Evolutionary conservation across 2,113 vertebrate species (phyloP), one percentile per base, ranked within the genome.

Genomic region (Opisthocomus hoazin): DNA sequence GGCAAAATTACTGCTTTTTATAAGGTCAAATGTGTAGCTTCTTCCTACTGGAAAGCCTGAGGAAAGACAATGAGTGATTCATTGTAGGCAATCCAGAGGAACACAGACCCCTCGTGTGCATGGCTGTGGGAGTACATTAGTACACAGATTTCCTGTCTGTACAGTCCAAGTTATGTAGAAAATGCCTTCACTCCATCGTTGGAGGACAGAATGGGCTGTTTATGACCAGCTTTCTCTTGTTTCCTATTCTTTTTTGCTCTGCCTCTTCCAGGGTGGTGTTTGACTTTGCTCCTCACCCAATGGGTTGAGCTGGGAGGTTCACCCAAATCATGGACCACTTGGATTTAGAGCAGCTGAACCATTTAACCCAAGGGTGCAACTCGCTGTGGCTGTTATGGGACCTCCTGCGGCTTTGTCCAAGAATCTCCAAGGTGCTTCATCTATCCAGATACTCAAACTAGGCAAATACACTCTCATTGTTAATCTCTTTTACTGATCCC

Each of bases 11-110:
- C 10, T 82, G 70, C 73, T 86, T 96, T 96, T 96, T 70, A 65
- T 86, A 94, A 95, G 95, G 96, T 96, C 89, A 95, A 53, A 95
- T 85, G 86, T 94, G 94, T 90, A 95, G 96, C 87, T 94, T 94
- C 94, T 96, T 95, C 96, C 95, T 96, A 71, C 89, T 92, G 93
- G 93, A 95, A 95, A 80, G 89, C 84, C 66, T 80, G 77, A 70
- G 88, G 84, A 94, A 75, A 75, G 77, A 96, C 92, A 96, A 74
- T 91, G 89, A 63, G 57, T 94, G 83, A 93, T 95, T 96, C 92
- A 92, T 73, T 84, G 88, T 76, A 71, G 94, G 69, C 92, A 20
- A 77, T 82, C 60, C 65, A 84, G 89, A 50, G 5, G 87, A 74
- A 29, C 77, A 46, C 71, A 89, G 94, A 73, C 90, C 89, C 60